Base-by-base conservation (phyloP, 2,888 invertebrate genomes). In the Clusia tigrina region DNA sequence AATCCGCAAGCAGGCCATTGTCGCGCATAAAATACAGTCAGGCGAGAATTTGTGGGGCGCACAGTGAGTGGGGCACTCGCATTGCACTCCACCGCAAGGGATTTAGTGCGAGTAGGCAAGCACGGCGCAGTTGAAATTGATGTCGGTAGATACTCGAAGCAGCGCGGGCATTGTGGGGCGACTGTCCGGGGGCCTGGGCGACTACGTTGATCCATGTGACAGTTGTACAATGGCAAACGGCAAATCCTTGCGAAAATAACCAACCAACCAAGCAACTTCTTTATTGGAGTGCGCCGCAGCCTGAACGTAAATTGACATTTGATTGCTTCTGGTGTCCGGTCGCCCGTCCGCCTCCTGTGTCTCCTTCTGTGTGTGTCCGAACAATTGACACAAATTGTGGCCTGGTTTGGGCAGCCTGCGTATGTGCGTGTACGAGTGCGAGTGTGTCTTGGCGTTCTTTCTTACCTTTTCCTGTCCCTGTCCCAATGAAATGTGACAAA, bases 391-490 rank as follows among this genome's bases (percentile, higher is more conserved):
- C 6, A 32, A 32, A 32, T 12, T 32, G 32, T 32, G 12, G 12
- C 32, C 12, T 9, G 32, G 6, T 32, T 32, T 32, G 6, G 32
- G 32, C 6, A 32, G 32, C n/a, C n/a, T n/a, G n/a, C n/a, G n/a
- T n/a, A n/a, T n/a, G n/a, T n/a, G n/a, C n/a, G n/a, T n/a, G n/a
- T n/a, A n/a, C n/a, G n/a, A n/a, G n/a, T n/a, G n/a, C n/a, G n/a
- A n/a, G 12, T 9, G 6, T 32, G 6, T 32, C 12, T 32, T 32
- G 6, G 6, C 12, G 12, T 32, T 32, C 12, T 5, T 56, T 64
- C 86, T 81, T 70, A 93, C 94, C 75, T 88, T 86, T 82, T 97
- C 96, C 81, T 97, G 97, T 0, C 96, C 96, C 83, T 97, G 96
- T 1, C 97, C 97, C 2, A 97, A 86, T 0, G 96, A 96, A 20